A percentile compares a stretch with the other conserved stretches of the same genome.
phyloP scores from a whole-genome alignment of 2,113 vertebrate species.

The Polyodon spathula region DNA sequence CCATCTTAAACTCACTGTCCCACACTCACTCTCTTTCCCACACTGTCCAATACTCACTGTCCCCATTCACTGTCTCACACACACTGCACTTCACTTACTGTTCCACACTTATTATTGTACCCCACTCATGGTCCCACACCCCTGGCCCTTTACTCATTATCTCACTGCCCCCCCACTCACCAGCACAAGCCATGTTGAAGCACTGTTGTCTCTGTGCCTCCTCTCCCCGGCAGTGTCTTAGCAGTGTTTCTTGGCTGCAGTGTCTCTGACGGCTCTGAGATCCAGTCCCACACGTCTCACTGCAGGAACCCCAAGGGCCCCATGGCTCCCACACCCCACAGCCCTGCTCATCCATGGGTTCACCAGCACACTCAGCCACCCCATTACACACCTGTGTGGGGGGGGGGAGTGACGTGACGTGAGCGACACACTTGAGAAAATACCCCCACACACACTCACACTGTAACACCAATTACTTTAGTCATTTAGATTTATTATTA shows the following conservation, averaged over 20 bases:
- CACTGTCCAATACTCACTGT: too few relatives aligned
- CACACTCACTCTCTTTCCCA: too few relatives aligned
- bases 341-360: conserved; percentile 50
- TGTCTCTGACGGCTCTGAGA: conserved; percentile 43
- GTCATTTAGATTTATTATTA: too few relatives aligned
- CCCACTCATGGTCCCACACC: too few relatives aligned
- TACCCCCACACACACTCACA: too few relatives aligned
- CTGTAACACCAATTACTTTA: too few relatives aligned
- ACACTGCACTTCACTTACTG: too few relatives aligned
- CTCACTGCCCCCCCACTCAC: conserved; percentile 27
- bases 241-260: conserved; percentile 42
- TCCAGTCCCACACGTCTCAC: conserved; percentile 60
- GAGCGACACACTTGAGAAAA: not conserved
- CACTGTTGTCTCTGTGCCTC: conserved; percentile 58
- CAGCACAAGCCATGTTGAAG: conserved; percentile 65
- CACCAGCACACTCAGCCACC: conserved; percentile 52
- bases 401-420: not conserved
- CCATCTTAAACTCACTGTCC: too few relatives aligned
- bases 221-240: conserved; percentile 56
- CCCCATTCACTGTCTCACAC: too few relatives aligned
- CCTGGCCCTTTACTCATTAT: not conserved
- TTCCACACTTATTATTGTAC: too few relatives aligned
- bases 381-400: conserved; percentile 71
- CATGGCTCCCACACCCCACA: conserved; percentile 69
- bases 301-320: conserved; percentile 68